These are phyloP conservation scores for Aspiorhynchus laticeps DNA, from an alignment of 2,113 vertebrate genomes.

Conservation along the genomic window DNA sequence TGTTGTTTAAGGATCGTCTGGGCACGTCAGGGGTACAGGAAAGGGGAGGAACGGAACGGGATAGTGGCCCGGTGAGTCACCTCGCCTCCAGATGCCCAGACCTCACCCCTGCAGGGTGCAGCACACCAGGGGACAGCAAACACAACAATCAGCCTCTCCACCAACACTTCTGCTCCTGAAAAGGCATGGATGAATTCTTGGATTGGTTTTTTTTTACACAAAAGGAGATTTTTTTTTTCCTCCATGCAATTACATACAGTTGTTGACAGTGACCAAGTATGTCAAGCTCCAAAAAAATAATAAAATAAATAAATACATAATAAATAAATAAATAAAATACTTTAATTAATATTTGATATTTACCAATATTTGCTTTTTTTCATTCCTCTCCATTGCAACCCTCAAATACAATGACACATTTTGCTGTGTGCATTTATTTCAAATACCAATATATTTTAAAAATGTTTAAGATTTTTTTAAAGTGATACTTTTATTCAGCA, in stretches of 20 bases:
- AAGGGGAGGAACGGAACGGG: conserved; percentile 28
- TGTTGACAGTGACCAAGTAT: background rate
- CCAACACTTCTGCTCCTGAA: background rate
- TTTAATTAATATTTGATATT: background rate
- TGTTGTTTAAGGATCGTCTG: conserved; percentile 80
- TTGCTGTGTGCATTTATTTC: background rate
- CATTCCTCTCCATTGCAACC: background rate
- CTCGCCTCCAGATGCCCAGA: conserved; percentile 64
- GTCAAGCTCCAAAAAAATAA: background rate
- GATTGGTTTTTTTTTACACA: no score
- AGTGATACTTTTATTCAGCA: no score
- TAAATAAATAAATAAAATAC: no score
- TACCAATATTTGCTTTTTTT: background rate
- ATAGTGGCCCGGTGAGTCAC: conserved; percentile 57
- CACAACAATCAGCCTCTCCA: background rate
- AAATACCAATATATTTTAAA: background rate
- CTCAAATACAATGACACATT: background rate
- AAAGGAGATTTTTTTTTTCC: background rate
- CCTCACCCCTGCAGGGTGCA: background rate
- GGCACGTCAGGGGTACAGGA: conserved; percentile 58
- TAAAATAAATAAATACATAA: background rate
- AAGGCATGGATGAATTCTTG: background rate
- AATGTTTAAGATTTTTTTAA: background rate
- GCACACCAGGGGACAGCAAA: background rate
- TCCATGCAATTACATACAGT: background rate